phyloP scores from a whole-genome alignment of 2,888 invertebrate species.

The Chaetogeoica ovagalla region DNA sequence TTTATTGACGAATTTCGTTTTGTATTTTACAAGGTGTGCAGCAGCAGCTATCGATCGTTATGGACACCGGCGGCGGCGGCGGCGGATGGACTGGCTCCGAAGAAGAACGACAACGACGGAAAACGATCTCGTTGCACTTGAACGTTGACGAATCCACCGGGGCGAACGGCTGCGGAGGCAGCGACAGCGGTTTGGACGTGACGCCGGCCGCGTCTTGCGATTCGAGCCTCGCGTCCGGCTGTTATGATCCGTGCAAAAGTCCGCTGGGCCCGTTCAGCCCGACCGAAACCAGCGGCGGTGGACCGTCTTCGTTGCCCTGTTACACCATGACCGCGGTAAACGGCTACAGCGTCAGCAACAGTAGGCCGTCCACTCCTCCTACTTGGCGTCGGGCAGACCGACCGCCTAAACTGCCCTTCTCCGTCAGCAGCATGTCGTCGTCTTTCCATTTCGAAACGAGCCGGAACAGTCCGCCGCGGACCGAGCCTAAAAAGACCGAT shows the following conservation, averaged over 20 bases:
- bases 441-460: constrained; percentile 42
- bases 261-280: constrained; percentile 47
- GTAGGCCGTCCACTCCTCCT: constrained; percentile 35
- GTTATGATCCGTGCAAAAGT: constrained; percentile 59
- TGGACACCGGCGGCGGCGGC: constrained; percentile 33
- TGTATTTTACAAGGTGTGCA: background rate
- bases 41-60: background rate
- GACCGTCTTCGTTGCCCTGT: constrained; percentile 37
- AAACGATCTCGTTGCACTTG: background rate
- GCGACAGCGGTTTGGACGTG: constrained; percentile 72
- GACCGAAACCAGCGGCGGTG: background rate
- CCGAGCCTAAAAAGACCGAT: constrained; percentile 28
- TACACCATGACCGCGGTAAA: background rate
- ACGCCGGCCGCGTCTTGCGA: constrained; percentile 63
- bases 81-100: background rate
- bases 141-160: constrained; percentile 35
- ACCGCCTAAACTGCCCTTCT: constrained; percentile 16
- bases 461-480: constrained; percentile 25
- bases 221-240: constrained; percentile 77
- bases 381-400: constrained; percentile 40
- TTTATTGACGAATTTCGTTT: background rate
- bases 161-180: constrained; percentile 72
- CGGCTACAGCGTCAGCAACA: too few species aligned
- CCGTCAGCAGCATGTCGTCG: constrained; percentile 35
- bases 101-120: background rate